Evolutionary conservation across 2,113 vertebrate species (phyloP).

Genomic region (Delphinus delphis): DNA sequence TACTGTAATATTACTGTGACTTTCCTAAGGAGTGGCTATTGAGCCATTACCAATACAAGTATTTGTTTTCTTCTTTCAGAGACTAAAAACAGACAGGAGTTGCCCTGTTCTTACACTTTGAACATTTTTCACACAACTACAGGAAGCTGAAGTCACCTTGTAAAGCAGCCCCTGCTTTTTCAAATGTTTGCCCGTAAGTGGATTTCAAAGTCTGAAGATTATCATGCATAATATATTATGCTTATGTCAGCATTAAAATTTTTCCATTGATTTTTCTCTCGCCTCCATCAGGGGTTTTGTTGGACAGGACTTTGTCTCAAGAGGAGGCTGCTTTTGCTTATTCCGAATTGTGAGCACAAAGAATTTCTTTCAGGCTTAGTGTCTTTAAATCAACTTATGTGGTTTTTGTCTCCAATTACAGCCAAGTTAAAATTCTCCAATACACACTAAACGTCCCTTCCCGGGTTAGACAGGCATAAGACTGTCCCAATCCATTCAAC

Average conservation of each 20-base stretch:
- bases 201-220: slow-evolving; percentile 78
- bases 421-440: slow-evolving; percentile 46
- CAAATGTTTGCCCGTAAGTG: slow-evolving; percentile 75
- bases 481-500: neutral
- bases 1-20: neutral
- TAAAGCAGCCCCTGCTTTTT: slow-evolving; percentile 57
- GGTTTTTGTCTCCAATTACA: slow-evolving; percentile 56
- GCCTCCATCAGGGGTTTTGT: slow-evolving; percentile 62
- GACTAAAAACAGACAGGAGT: neutral
- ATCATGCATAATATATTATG: slow-evolving; percentile 82
- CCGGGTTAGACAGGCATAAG: neutral
- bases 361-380: slow-evolving; percentile 44
- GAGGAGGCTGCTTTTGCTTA: slow-evolving; percentile 43
- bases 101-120: neutral
- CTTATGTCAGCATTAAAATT: slow-evolving; percentile 70
- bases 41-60: neutral
- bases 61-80: slow-evolving; percentile 27
- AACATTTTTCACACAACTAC: neutral
- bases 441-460: neutral
- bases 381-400: slow-evolving; percentile 51
- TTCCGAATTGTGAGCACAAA: slow-evolving; percentile 13
- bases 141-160: slow-evolving; percentile 45
- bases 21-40: neutral
- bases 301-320: slow-evolving; percentile 35
- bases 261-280: slow-evolving; percentile 77